These are phyloP conservation scores for Apeira syringaria DNA, from an alignment of 2,888 invertebrate genomes.

Conservation along the genomic window DNA sequence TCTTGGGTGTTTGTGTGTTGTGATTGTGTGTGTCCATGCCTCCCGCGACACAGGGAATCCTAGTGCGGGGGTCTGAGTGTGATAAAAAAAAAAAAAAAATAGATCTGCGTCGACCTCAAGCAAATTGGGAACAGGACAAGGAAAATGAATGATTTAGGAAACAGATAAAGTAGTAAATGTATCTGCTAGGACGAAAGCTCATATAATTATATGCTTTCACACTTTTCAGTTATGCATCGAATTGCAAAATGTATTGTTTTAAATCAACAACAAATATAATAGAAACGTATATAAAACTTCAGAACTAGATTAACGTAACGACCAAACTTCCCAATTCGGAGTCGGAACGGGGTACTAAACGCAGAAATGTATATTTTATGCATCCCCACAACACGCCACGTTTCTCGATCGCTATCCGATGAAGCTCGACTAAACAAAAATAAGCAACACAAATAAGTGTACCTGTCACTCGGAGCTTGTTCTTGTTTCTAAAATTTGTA, in stretches of 20 bases:
- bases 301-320: slow-evolving; percentile 73
- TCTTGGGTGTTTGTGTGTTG: too few species aligned
- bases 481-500: slow-evolving; percentile 82
- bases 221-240: too few species aligned
- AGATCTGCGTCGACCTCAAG: too few species aligned
- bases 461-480: slow-evolving; percentile 78
- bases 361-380: slow-evolving; percentile 78
- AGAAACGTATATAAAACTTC: slow-evolving; percentile 75
- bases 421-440: slow-evolving; percentile 75
- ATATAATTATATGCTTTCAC: too few species aligned
- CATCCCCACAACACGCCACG: slow-evolving; percentile 68
- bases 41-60: too few species aligned
- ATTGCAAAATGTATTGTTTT: slow-evolving; percentile 36
- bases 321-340: slow-evolving; percentile 71
- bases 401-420: slow-evolving; percentile 71
- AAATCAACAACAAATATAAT: slow-evolving; percentile 76
- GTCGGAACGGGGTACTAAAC: slow-evolving; percentile 62
- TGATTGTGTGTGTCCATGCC: too few species aligned
- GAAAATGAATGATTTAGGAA: too few species aligned
- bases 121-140: too few species aligned
- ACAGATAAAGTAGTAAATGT: too few species aligned
- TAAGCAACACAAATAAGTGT: slow-evolving; percentile 77
- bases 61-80: too few species aligned
- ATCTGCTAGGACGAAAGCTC: too few species aligned
- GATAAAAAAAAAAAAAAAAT: too few species aligned